Conservation (phyloP, 35 echinoderm and acorn worm species). For the Apostichopus californicus region DNA sequence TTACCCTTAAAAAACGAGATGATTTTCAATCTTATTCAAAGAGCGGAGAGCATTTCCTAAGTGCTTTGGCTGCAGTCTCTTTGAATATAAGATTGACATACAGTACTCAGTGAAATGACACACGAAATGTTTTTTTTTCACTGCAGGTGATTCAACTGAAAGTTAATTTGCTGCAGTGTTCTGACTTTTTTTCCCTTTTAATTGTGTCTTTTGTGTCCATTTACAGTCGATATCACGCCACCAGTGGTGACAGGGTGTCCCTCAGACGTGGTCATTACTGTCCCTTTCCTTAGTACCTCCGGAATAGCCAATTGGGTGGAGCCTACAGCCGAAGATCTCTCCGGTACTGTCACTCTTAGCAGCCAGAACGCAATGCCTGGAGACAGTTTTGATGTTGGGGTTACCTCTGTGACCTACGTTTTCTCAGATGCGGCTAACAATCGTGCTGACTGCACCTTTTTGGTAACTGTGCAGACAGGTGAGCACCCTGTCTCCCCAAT, state of each 20-base stretch:
- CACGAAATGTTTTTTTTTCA: no score
- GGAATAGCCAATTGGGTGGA: not conserved
- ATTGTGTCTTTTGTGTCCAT: no score
- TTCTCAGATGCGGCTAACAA: slow-evolving; percentile 10
- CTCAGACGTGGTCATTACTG: not conserved
- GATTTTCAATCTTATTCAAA: no score
- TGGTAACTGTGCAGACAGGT: slow-evolving; percentile 27
- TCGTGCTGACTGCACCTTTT: not conserved
- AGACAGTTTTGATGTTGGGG: not conserved
- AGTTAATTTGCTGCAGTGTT: no score
- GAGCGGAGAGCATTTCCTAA: no score
- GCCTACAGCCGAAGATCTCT: slow-evolving; percentile 31
- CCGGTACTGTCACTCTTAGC: not conserved
- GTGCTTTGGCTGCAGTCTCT: no score
- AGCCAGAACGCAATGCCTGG: slow-evolving; percentile 3
- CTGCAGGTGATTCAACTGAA: no score
- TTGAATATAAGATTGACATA: no score
- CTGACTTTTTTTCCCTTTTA: no score
- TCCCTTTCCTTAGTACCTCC: not conserved
- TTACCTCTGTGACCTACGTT: not conserved
- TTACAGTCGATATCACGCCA: slow-evolving; percentile 21
- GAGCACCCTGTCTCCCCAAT: not conserved
- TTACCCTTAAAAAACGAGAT: not conserved
- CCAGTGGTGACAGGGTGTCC: slow-evolving; percentile 27
- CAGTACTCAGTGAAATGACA: no score